A percentile compares a stretch with the other conserved stretches of the same genome.
Conservation (phyloP, 2,113 vertebrate species). For the Oceanites oceanicus region DNA sequence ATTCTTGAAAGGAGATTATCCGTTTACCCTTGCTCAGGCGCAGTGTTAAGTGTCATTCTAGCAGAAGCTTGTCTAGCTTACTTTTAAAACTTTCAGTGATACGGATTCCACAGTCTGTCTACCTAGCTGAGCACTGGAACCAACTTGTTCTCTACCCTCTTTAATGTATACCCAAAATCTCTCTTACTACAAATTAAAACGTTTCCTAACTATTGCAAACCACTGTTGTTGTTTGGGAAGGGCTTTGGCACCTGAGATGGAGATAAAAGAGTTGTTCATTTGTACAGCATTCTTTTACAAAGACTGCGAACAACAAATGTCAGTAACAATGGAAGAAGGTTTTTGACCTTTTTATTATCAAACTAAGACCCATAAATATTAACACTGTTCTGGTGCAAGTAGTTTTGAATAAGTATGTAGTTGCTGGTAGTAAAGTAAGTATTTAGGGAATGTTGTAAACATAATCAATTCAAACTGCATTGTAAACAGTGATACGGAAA, state of each 20-base stretch:
- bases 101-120: neutral
- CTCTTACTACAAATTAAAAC: neutral
- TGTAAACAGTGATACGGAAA: slow-evolving; percentile 75
- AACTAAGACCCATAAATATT: neutral
- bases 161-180: neutral
- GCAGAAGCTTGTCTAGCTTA: neutral
- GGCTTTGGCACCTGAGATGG: neutral
- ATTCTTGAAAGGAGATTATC: neutral
- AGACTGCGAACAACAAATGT: neutral
- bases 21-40: neutral
- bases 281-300: neutral
- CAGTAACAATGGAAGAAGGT: neutral
- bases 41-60: neutral
- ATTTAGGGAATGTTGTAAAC: slow-evolving; percentile 57
- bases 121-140: neutral
- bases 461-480: slow-evolving; percentile 71
- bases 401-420: neutral
- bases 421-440: slow-evolving; percentile 35
- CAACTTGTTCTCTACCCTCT: neutral
- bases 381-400: neutral
- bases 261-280: neutral
- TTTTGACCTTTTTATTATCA: neutral
- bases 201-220: neutral
- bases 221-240: neutral
- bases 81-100: neutral